Conservation (phyloP, 2,888 invertebrate species). For the Drosophila phalerata region DNA sequence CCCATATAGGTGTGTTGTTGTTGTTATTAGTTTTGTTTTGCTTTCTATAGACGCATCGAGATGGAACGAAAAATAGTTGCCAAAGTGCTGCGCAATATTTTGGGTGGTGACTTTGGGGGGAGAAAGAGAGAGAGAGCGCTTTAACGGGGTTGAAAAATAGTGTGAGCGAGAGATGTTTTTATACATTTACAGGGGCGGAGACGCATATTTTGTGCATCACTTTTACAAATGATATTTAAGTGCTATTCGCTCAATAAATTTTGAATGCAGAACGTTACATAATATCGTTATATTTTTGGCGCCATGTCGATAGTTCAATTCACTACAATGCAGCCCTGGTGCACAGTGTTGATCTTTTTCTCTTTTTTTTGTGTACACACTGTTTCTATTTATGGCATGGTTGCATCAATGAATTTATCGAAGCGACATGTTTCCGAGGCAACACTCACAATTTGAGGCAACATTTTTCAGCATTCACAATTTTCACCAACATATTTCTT, state of each 20-base stretch:
- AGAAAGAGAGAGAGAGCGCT: slow-evolving; percentile 30
- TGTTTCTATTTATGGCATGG: slow-evolving; percentile 3
- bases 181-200: slow-evolving; percentile 3
- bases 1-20: slow-evolving; percentile 37
- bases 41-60: slow-evolving; percentile 58
- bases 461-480: slow-evolving; percentile 36
- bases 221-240: slow-evolving; percentile 2
- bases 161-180: background rate
- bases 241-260: background rate
- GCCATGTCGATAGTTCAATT: slow-evolving; percentile 2
- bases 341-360: background rate
- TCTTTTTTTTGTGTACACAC: slow-evolving; percentile 34
- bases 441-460: slow-evolving; percentile 32
- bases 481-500: slow-evolving; percentile 32
- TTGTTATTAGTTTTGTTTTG: slow-evolving; percentile 58
- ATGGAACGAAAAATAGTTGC: slow-evolving; percentile 63
- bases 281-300: slow-evolving; percentile 11
- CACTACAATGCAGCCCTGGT: slow-evolving; percentile 13
- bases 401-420: slow-evolving; percentile 15
- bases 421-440: slow-evolving; percentile 28
- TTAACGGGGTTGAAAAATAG: slow-evolving; percentile 13
- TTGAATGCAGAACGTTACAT: background rate
- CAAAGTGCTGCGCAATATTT: slow-evolving; percentile 64
- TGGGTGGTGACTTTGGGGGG: slow-evolving; percentile 54
- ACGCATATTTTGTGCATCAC: background rate